Base-by-base conservation (phyloP, 2,113 vertebrate species). In the Clarias batrachus region DNA sequence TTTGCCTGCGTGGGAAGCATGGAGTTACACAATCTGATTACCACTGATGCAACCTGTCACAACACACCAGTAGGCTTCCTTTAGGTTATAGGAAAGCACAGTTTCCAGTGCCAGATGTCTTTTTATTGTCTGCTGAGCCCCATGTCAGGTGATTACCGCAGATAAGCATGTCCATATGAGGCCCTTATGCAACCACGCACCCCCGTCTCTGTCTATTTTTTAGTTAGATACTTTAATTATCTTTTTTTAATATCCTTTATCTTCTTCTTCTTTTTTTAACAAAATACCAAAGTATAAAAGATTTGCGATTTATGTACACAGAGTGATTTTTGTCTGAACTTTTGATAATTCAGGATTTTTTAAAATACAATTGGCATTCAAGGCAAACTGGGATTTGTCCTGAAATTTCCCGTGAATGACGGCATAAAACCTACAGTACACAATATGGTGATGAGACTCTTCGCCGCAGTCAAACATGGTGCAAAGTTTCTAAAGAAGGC, bases 81-180 rank as follows among this genome's bases (percentile, higher is more conserved):
- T 56, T 25, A 56, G 52, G 74, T 77, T 56, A 54, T n/a, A 27
- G 48, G 23, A 17, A 56, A 56, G 52, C 52, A 27, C 25, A 27
- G 74, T 77, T 76, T 76, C 48, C 41, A 54, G 73, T 54, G 41
- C 23, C 73, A 76, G 73, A 76, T 76, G 73, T 76, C 73, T n/a
- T 52, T 76, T 76, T 74, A 74, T 48, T 74, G 19, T 11, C 37
- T 76, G 3, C 52, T 54, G 48, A 23, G 73, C 73, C 23, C 4
- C 48, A 76, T 25, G 73, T 54, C 73, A 76, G 73, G 73, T 54
- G 21, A 76, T 25, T 48, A 76, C 11, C 48, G 13, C 21, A 13
- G 12, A 76, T 25, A 41, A 76, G 41, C 41, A 1, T 52, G 41
- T 76, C 41, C 41, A 13, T 76, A 76, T 1, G 12, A 23, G 21